phyloP scores from a whole-genome alignment of 2,888 invertebrate genomes.

The Erebia epiphron region DNA sequence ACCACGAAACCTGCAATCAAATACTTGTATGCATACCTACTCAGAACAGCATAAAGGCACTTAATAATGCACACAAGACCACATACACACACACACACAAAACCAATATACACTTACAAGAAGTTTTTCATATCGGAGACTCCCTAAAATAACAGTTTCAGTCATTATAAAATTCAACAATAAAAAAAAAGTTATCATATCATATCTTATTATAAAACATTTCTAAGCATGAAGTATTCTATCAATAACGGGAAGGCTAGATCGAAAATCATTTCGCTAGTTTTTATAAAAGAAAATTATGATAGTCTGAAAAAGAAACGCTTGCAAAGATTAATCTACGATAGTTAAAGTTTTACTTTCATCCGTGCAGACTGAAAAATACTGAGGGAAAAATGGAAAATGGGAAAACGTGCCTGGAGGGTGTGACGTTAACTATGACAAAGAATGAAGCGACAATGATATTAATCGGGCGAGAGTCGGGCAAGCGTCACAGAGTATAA shows the following conservation, averaged over 20 bases:
- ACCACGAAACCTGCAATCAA: background rate
- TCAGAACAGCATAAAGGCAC: background rate
- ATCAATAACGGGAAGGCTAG: background rate
- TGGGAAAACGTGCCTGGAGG: constrained; percentile 30
- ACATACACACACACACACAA: constrained; percentile 2
- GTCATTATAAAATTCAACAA: background rate
- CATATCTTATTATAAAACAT: background rate
- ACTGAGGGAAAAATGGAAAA: constrained; percentile 13
- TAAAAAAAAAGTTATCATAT: background rate
- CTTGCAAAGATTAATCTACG: constrained; percentile 17
- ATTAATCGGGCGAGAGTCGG: constrained; percentile 38
- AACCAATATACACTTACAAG: constrained; percentile 12
- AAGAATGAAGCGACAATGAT: constrained; percentile 34
- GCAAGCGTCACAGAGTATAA: constrained; percentile 33
- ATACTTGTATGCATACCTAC: background rate
- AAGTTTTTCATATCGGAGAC: constrained; percentile 16
- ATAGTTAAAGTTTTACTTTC: constrained; percentile 15
- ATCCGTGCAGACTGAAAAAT: constrained; percentile 14
- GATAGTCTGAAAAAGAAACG: constrained; percentile 13
- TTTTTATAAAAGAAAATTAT: constrained; percentile 7
- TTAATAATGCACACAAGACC: background rate
- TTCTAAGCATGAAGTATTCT: background rate
- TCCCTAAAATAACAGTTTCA: constrained; percentile 20
- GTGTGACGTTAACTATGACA: constrained; percentile 30
- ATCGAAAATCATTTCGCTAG: constrained; percentile 4